Evolutionary conservation across 2,113 vertebrate genomes (phyloP).

Genomic region (Gnathonemus echidnorhynchus): DNA sequence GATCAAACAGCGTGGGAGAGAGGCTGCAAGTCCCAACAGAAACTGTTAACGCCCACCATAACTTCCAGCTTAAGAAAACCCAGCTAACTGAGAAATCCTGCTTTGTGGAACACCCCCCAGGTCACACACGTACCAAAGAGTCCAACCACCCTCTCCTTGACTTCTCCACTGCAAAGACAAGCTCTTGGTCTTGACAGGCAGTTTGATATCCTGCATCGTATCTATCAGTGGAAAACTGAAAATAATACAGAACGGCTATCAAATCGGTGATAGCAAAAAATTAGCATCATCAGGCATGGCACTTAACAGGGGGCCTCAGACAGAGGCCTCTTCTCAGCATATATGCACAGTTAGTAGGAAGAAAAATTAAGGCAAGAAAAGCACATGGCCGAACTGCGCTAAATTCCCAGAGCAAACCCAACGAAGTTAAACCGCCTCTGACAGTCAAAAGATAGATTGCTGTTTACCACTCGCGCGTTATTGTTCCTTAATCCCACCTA

Average conservation of each 20-base stretch:
- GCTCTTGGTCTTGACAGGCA: not conserved
- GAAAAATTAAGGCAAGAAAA: not conserved
- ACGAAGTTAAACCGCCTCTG: not conserved
- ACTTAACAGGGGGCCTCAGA: not conserved
- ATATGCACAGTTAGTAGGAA: not conserved
- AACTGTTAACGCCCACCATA: not conserved
- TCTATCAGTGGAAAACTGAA: not conserved
- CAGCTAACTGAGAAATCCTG: not conserved
- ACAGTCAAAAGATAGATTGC: conserved; percentile 12
- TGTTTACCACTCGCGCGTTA: not conserved
- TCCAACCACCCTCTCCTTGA: not conserved
- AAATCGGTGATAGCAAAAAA: not conserved
- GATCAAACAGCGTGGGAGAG: not conserved
- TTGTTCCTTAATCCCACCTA: conserved; percentile 14
- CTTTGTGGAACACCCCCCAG: not conserved
- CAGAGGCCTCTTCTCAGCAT: no score
- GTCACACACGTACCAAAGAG: not conserved
- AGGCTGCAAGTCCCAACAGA: not conserved
- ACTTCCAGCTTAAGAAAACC: not conserved
- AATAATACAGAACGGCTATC: not conserved
- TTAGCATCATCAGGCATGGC: not conserved
- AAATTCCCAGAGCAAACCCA: not conserved
- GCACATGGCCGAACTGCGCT: not conserved
- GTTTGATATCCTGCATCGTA: not conserved
- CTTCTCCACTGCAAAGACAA: not conserved